Evolutionary conservation across 2,888 invertebrate species (phyloP), one percentile per base, ranked within the genome.

Genomic region (Pseudococcus jackbeardsleyi): DNA sequence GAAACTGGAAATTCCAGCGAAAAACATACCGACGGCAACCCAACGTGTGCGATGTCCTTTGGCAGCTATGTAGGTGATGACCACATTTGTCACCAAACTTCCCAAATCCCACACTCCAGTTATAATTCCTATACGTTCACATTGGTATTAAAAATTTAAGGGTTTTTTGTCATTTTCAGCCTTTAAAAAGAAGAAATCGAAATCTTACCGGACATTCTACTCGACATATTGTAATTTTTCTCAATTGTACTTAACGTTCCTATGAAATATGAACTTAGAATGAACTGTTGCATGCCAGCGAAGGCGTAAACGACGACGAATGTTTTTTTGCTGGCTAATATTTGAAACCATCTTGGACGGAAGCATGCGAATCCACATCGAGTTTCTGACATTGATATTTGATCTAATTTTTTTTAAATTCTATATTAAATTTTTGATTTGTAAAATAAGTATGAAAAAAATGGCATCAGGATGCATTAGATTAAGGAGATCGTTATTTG

Each of bases 21-120:
- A 92, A 12, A 93, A 92, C 79, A 94, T 93, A n/a, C 95, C 95
- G 90, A 93, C 92, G 15, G 94, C 94, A 89, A 95, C 93, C 94
- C 94, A 95, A 88, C 93, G 91, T 0, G 95, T 94, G 86, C 95
- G 93, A 91, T 94, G 94, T 39, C 94, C 93, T 89, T 93, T 93
- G 9, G 94, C 94, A 9, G 94, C 95, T 90, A 93, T 93, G 90
- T 94, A 94, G 26, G 94, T 93, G 79, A 95, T 91, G 79, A 94
- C 91, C 85, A 95, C 91, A 7, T 94, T 94, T 46, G 94, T 91
- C 87, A 94, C 90, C 89, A 95, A 93, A 91, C 94, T 94, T 84
- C 94, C 94, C 90, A 95, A 93, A 91, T 95, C 95, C 92, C 95
- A 95, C 46, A 94, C 94, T 88, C 94, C 94, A 59, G 94, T 92